phyloP scores from a whole-genome alignment of 2,888 invertebrate genomes.

The Agriotes lineatus region DNA sequence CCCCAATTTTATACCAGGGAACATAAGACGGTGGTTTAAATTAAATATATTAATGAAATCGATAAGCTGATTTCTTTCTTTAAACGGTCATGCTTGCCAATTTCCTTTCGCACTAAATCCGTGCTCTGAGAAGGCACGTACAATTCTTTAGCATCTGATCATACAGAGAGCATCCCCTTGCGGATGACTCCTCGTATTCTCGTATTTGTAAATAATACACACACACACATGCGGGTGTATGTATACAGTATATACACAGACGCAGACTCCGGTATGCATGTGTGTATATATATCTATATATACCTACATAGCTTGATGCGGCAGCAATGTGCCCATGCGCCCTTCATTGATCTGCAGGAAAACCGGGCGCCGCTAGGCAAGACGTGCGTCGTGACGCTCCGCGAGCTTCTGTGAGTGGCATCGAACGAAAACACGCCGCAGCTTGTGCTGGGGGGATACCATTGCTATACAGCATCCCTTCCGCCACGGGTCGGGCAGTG shows the following conservation, averaged over 20 bases:
- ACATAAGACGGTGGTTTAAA: too few relatives aligned
- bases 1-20: too few relatives aligned
- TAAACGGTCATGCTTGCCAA: constrained; percentile 1
- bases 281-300: constrained; percentile 14
- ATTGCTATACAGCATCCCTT: constrained; percentile 61
- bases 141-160: constrained; percentile 1
- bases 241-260: background rate
- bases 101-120: background rate
- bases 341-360: constrained; percentile 64
- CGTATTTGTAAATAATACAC: constrained; percentile 21
- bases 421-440: constrained; percentile 32
- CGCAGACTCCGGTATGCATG: background rate
- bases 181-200: constrained; percentile 25
- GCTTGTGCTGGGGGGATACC: constrained; percentile 51
- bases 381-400: constrained; percentile 53
- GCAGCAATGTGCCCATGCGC: constrained; percentile 63
- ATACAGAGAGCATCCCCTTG: constrained; percentile 10
- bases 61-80: background rate
- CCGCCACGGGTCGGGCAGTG: constrained; percentile 58
- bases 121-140: background rate
- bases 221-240: too few relatives aligned
- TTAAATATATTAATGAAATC: too few relatives aligned
- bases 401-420: constrained; percentile 28
- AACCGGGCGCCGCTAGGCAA: constrained; percentile 55
- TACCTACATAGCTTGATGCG: constrained; percentile 57